Conservation (phyloP, 2,797 vertebrate genomes). For the Hippocampus kuda region DNA sequence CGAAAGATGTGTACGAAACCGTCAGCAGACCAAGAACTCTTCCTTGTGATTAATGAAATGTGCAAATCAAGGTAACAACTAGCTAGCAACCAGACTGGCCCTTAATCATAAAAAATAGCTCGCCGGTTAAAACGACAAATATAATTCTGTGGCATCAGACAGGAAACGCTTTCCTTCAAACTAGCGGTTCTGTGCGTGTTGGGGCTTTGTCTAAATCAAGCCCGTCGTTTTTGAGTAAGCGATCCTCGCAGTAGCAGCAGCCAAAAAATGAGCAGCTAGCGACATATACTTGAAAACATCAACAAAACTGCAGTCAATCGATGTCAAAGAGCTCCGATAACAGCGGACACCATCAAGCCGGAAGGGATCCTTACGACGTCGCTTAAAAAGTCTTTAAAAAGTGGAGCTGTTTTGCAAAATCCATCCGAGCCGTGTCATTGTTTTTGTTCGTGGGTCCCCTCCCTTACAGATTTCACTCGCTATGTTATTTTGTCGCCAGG, state of each 20-base stretch:
- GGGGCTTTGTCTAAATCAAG: constrained; percentile 20
- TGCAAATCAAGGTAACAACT: constrained; percentile 61
- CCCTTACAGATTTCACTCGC: constrained; percentile 52
- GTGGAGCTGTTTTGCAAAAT: constrained; percentile 33
- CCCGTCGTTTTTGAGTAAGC: constrained; percentile 12
- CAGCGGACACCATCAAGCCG: constrained; percentile 4
- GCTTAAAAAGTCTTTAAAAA: constrained; percentile 37
- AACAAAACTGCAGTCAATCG: constrained; percentile 39
- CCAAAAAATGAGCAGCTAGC: constrained; percentile 44
- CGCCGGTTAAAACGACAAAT: constrained; percentile 17
- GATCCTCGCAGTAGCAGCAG: constrained; percentile 26
- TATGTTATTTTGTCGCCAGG: constrained; percentile 70
- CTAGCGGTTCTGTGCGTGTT: constrained; percentile 15
- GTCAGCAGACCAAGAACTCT: constrained; percentile 23
- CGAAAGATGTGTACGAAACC: constrained; percentile 5
- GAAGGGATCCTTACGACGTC: constrained; percentile 12
- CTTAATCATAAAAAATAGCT: constrained; percentile 16
- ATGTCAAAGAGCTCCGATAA: constrained; percentile 21
- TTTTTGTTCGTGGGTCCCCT: constrained; percentile 65
- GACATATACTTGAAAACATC: constrained; percentile 42
- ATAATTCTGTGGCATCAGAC: constrained; percentile 16
- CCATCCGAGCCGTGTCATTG: constrained; percentile 59
- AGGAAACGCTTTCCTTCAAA: constrained; percentile 12
- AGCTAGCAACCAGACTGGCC: constrained; percentile 45
- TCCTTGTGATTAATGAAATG: constrained; percentile 38